A percentile compares a stretch with the other conserved stretches of the same genome.
These are phyloP conservation scores for Sparus aurata DNA, from an alignment of 2,797 vertebrate species.

Conservation along the genomic window DNA sequence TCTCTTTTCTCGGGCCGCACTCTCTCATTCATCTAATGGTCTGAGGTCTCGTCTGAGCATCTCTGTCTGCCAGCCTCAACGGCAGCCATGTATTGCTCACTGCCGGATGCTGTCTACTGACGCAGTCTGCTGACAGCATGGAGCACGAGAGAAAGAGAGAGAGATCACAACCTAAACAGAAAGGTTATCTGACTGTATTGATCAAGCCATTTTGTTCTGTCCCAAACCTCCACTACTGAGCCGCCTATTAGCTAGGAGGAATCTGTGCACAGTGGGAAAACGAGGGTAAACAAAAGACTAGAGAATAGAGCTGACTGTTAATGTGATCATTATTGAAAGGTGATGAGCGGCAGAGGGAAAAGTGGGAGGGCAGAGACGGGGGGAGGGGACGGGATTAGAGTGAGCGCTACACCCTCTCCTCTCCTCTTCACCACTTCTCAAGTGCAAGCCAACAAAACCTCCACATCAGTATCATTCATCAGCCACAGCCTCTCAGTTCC, in stretches of 20 bases:
- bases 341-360: conserved; percentile 56
- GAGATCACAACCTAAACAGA: background rate
- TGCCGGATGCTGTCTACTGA: conserved; percentile 55
- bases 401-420: conserved; percentile 22
- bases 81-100: conserved; percentile 39
- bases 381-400: conserved; percentile 43
- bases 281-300: conserved; percentile 2
- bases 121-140: conserved; percentile 43
- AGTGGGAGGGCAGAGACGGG: conserved; percentile 39
- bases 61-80: conserved; percentile 9
- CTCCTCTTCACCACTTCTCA: conserved; percentile 34
- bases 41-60: conserved; percentile 35
- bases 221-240: background rate
- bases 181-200: background rate
- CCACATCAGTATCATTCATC: conserved; percentile 40
- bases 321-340: conserved; percentile 51
- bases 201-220: background rate
- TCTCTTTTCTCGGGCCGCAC: conserved; percentile 14
- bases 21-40: conserved; percentile 18
- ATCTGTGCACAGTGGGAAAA: conserved; percentile 15
- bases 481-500: conserved; percentile 35
- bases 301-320: conserved; percentile 31
- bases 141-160: conserved; percentile 7
- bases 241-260: conserved; percentile 13
- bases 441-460: conserved; percentile 6